These are phyloP conservation scores for Osmoderma eremita DNA, from an alignment of 2,888 invertebrate species.

Conservation along the genomic window DNA sequence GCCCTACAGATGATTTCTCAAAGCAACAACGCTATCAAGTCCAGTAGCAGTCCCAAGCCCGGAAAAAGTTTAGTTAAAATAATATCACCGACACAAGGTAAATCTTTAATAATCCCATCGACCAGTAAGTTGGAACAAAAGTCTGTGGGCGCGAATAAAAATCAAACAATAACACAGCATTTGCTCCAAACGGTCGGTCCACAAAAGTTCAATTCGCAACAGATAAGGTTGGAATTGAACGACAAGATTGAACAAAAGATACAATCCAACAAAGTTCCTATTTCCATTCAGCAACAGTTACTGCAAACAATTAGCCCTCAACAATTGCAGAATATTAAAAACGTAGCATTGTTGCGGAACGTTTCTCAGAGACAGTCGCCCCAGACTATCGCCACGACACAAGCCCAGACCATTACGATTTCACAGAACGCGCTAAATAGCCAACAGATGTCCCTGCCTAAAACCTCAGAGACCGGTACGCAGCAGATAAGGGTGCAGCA, in stretches of 20 bases:
- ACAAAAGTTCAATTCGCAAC: conserved; percentile 54
- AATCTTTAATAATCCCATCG: conserved; percentile 65
- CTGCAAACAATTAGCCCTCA: conserved; percentile 59
- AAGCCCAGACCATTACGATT: conserved; percentile 45
- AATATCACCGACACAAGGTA: conserved; percentile 60
- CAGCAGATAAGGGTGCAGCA: conserved; percentile 48
- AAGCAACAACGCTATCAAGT: conserved; percentile 51
- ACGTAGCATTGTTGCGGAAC: conserved; percentile 58
- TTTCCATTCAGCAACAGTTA: conserved; percentile 57
- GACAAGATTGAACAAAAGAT: conserved; percentile 46
- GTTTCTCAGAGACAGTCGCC: conserved; percentile 49
- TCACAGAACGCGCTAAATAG: conserved; percentile 41
- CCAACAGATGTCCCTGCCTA: conserved; percentile 31
- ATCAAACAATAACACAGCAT: conserved; percentile 58
- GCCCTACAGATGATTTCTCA: conserved; percentile 60
- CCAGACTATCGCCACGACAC: conserved; percentile 40
- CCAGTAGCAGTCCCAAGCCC: conserved; percentile 46
- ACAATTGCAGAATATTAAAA: conserved; percentile 61
- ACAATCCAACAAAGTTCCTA: conserved; percentile 48
- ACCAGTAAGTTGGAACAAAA: conserved; percentile 52
- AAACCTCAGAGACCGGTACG: conserved; percentile 37
- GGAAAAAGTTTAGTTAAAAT: conserved; percentile 61
- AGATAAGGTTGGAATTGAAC: conserved; percentile 47
- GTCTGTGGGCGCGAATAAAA: conserved; percentile 52
- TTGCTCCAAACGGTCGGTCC: conserved; percentile 58